phyloP scores from a whole-genome alignment of 2,113 vertebrate genomes.

The Pseudorhombus dupliciocellatus region DNA sequence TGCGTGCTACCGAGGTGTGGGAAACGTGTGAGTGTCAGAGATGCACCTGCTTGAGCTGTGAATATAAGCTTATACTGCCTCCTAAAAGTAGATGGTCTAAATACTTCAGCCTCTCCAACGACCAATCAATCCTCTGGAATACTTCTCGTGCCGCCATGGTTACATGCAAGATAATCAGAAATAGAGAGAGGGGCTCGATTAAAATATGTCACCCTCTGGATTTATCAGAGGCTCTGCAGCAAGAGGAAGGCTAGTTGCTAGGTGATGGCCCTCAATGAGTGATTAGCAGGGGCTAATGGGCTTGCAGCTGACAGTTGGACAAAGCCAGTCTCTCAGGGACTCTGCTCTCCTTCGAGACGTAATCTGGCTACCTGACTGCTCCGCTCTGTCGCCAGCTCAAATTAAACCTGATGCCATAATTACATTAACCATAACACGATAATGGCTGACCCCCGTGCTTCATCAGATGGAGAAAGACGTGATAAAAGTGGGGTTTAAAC shows the following conservation, averaged over 20 bases:
- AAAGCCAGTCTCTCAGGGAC: conserved; percentile 27
- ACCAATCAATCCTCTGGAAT: conserved; percentile 16
- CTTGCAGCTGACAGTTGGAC: conserved; percentile 25
- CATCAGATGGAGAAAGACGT: background rate
- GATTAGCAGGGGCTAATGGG: conserved; percentile 51
- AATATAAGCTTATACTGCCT: conserved; percentile 44
- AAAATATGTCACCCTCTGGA: background rate
- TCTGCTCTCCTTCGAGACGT: conserved; percentile 21
- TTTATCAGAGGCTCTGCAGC: conserved; percentile 28
- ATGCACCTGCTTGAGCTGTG: conserved; percentile 47
- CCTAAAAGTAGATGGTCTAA: conserved; percentile 42
- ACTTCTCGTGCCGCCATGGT: conserved; percentile 18
- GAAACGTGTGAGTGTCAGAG: conserved; percentile 66
- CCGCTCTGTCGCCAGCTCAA: background rate
- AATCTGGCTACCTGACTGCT: conserved; percentile 14
- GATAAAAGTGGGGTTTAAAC: conserved; percentile 1
- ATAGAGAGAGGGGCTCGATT: conserved; percentile 19
- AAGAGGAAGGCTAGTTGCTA: conserved; percentile 66
- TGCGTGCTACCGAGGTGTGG: conserved; percentile 60
- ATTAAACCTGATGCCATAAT: conserved; percentile 20
- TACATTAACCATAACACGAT: conserved; percentile 26
- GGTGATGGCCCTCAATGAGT: conserved; percentile 62
- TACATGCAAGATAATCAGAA: background rate
- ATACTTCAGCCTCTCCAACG: background rate
- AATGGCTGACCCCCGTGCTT: conserved; percentile 11